Evolutionary conservation across 23 tunicate genomes (phyloP).

Genomic region (Trididemnum nubilum): DNA sequence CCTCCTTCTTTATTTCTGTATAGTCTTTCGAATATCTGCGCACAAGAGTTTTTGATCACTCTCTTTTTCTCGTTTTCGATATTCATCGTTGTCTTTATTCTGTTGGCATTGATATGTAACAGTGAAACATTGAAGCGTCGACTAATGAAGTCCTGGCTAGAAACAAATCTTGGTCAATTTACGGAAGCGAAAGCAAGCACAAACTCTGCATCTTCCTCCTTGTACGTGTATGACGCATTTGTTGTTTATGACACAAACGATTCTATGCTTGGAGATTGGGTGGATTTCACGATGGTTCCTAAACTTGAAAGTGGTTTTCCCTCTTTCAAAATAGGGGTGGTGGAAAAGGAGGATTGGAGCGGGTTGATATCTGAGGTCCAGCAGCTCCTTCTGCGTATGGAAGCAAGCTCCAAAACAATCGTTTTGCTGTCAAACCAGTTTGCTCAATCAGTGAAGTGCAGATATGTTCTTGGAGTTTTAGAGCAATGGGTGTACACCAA

Average conservation of each 20-base stretch:
- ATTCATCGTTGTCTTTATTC: background rate
- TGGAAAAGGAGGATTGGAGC: background rate
- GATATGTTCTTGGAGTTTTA: background rate
- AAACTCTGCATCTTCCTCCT: background rate
- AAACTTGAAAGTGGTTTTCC: constrained; percentile 7
- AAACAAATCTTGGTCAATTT: background rate
- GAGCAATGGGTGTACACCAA: background rate
- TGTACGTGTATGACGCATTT: too few species aligned
- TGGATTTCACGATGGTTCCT: constrained; percentile 2
- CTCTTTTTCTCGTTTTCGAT: background rate
- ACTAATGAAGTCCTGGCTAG: background rate
- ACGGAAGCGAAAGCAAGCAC: background rate
- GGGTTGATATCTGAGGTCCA: background rate
- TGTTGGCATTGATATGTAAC: background rate
- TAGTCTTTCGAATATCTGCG: background rate
- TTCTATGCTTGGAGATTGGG: background rate
- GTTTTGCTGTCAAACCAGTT: background rate
- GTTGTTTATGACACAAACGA: background rate
- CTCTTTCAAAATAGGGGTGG: background rate
- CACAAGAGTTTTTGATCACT: background rate
- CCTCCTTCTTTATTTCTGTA: background rate
- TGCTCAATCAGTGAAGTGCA: background rate
- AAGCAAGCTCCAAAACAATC: constrained; percentile 7
- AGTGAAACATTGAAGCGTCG: background rate
- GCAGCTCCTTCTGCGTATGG: background rate